Evolutionary conservation across 2,113 vertebrate species (phyloP).

Genomic region (Lutjanus erythropterus): DNA sequence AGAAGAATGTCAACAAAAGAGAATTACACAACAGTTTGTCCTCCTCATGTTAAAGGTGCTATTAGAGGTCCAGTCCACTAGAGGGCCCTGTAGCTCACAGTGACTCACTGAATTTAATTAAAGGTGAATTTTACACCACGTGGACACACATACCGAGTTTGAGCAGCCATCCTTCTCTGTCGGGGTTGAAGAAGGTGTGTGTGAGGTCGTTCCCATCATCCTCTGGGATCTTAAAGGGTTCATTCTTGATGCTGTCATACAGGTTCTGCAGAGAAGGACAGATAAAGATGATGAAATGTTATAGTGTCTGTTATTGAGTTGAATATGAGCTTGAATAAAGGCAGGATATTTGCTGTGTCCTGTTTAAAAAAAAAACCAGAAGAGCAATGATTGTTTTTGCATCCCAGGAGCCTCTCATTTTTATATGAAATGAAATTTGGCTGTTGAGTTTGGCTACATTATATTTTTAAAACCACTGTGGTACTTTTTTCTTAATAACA

Average conservation of each 20-base stretch:
- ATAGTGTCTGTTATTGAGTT: not conserved
- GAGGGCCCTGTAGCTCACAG: slow-evolving; percentile 28
- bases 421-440: not conserved
- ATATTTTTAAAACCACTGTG: no score
- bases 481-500: no score
- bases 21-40: not conserved
- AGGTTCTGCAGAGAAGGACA: slow-evolving; percentile 88
- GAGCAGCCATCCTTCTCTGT: slow-evolving; percentile 97
- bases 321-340: not conserved
- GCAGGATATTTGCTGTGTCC: not conserved
- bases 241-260: slow-evolving; percentile 97
- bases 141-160: slow-evolving; percentile 89
- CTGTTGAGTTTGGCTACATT: not conserved
- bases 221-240: slow-evolving; percentile 98
- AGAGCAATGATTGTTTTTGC: not conserved
- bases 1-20: slow-evolving; percentile 85
- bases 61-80: slow-evolving; percentile 29
- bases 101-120: not conserved
- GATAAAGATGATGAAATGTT: not conserved
- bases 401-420: not conserved
- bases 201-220: slow-evolving; percentile 98
- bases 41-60: not conserved
- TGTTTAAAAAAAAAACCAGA: not conserved
- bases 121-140: not conserved
- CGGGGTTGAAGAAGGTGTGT: slow-evolving; percentile 98